These are phyloP conservation scores for Anaspis maculata DNA, from an alignment of 2,888 invertebrate genomes.

Conservation along the genomic window DNA sequence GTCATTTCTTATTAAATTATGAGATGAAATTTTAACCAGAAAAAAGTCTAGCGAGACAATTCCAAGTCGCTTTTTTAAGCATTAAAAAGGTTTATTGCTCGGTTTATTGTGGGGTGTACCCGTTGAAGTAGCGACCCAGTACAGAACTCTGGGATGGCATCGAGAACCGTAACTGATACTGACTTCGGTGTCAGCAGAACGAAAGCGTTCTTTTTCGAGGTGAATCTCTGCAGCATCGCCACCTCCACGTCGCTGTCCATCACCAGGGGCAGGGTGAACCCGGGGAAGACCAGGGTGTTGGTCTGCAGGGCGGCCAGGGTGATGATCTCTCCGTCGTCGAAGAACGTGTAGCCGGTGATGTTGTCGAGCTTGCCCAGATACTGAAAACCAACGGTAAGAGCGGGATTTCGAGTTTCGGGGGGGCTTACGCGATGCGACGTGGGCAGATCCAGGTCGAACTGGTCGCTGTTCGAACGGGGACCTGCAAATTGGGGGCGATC, in stretches of 20 bases:
- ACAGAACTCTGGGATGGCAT: too few relatives aligned
- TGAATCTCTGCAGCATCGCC: conserved; percentile 50
- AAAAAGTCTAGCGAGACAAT: too few relatives aligned
- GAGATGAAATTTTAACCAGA: too few relatives aligned
- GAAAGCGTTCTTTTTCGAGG: conserved; percentile 54
- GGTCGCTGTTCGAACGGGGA: conserved; percentile 15
- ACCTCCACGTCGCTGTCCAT: conserved; percentile 45
- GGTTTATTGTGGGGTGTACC: too few relatives aligned
- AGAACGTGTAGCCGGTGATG: conserved; percentile 45
- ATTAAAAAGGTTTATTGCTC: too few relatives aligned
- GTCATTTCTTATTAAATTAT: too few relatives aligned
- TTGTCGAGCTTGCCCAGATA: conserved; percentile 51
- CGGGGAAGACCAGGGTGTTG: conserved; percentile 56
- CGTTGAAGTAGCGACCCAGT: too few relatives aligned
- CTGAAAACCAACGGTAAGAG: conserved; percentile 30
- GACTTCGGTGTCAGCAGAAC: conserved; percentile 51
- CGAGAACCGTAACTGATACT: conserved; percentile 24
- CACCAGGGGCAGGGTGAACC: conserved; percentile 70
- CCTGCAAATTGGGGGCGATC: conserved; percentile 13
- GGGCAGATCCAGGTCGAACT: conserved; percentile 38
- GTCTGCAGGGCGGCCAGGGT: conserved; percentile 36
- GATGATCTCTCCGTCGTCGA: conserved; percentile 21
- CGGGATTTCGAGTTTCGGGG: not conserved
- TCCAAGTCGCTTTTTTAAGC: too few relatives aligned
- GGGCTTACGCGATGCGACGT: conserved; percentile 35